phyloP scores from a whole-genome alignment of 35 echinoderm and acorn worm species.

The Nesometra sesokonis region DNA sequence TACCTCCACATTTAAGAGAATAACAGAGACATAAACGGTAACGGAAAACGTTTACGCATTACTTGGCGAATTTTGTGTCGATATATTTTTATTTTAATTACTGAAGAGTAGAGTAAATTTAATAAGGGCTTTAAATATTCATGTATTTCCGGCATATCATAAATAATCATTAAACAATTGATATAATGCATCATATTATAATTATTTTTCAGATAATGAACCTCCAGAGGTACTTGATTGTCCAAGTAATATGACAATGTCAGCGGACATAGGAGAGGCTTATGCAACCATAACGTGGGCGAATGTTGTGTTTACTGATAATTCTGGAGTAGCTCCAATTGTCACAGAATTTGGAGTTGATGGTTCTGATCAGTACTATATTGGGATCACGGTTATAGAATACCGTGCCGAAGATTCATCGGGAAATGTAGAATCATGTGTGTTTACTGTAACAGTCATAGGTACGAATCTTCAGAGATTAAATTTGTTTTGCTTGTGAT shows the following conservation, averaged over 20 bases:
- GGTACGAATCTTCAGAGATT: too few species aligned
- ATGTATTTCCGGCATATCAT: too few species aligned
- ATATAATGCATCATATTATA: not conserved
- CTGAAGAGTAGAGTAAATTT: too few species aligned
- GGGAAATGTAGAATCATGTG: slow-evolving; percentile 17
- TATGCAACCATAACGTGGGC: not conserved
- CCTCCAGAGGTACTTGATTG: not conserved
- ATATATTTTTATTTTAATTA: too few species aligned
- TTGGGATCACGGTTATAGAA: not conserved
- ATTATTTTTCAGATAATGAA: not conserved
- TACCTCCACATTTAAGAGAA: too few species aligned
- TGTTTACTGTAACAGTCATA: slow-evolving; percentile 27
- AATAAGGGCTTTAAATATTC: too few species aligned
- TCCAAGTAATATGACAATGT: not conserved
- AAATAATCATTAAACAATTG: too few species aligned
- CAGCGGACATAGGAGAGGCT: not conserved
- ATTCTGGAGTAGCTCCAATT: not conserved
- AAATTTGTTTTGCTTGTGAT: too few species aligned
- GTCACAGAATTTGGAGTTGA: not conserved
- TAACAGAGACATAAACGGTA: too few species aligned
- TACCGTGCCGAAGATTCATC: slow-evolving; percentile 17
- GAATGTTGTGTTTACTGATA: not conserved
- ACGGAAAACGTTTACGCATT: too few species aligned
- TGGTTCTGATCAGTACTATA: not conserved
- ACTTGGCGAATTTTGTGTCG: too few species aligned